A percentile compares a stretch with the other conserved stretches of the same genome.
Evolutionary conservation across 92 coral and sea anemone species (phyloP).

Genomic region (Nematostella vectensis): DNA sequence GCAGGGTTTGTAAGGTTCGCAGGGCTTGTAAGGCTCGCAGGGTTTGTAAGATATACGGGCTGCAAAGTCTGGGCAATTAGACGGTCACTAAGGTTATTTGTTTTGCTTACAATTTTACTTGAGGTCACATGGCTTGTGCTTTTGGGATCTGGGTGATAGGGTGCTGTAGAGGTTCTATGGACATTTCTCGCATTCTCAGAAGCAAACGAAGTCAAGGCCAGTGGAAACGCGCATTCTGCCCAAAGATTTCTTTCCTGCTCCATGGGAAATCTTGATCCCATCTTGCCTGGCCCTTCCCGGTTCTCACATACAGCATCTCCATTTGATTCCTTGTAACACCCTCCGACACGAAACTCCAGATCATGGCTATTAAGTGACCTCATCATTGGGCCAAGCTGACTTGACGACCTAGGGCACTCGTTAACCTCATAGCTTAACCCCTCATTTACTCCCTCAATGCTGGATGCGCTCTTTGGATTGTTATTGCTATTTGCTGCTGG

Average conservation of each 20-base stretch:
- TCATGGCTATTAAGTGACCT: neutral
- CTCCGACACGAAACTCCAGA: no score
- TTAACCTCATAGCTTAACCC: neutral
- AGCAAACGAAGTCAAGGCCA: neutral
- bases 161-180: neutral
- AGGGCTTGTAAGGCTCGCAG: no score
- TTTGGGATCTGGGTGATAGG: neutral
- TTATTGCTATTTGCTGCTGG: neutral
- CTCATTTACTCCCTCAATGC: neutral
- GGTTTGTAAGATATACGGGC: no score
- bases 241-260: neutral
- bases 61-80: no score
- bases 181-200: no score
- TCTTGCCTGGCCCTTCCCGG: neutral
- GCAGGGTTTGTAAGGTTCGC: no score
- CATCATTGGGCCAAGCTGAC: neutral
- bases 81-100: no score
- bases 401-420: neutral
- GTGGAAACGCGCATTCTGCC: neutral
- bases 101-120: no score
- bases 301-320: no score
- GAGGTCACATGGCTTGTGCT: neutral
- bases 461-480: neutral
- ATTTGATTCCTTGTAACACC: no score
- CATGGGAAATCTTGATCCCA: neutral